These are phyloP conservation scores for Rhinoraja longicauda DNA, from an alignment of 2,797 vertebrate genomes.

Conservation along the genomic window DNA sequence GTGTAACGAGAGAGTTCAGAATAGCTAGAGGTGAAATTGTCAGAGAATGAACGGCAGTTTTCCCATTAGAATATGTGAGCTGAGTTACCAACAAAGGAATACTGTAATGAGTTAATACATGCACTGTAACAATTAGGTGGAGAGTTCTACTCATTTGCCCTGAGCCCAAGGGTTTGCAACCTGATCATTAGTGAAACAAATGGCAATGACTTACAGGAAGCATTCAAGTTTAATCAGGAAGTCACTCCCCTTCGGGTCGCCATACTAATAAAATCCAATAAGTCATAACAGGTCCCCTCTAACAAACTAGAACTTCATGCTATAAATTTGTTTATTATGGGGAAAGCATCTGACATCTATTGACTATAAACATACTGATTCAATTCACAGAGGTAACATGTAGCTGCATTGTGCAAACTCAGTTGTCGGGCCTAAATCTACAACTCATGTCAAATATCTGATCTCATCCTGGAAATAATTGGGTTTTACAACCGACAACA, in stretches of 20 bases:
- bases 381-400: background rate
- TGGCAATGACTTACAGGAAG: background rate
- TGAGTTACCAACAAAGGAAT: background rate
- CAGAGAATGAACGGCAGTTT: background rate
- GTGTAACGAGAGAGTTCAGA: background rate
- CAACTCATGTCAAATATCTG: background rate
- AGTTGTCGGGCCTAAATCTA: background rate
- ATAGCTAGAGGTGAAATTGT: background rate
- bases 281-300: background rate
- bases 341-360: background rate
- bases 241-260: background rate
- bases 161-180: background rate
- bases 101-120: background rate
- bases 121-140: background rate
- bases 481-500: background rate
- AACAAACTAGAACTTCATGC: background rate
- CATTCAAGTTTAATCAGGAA: conserved; percentile 3
- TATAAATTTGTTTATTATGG: conserved; percentile 14
- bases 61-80: background rate
- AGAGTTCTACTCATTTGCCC: background rate
- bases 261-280: conserved; percentile 8
- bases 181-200: background rate
- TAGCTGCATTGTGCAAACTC: background rate
- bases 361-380: background rate
- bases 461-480: background rate